Conservation (phyloP, 2,797 vertebrate species). For the Poecilia velifera region DNA sequence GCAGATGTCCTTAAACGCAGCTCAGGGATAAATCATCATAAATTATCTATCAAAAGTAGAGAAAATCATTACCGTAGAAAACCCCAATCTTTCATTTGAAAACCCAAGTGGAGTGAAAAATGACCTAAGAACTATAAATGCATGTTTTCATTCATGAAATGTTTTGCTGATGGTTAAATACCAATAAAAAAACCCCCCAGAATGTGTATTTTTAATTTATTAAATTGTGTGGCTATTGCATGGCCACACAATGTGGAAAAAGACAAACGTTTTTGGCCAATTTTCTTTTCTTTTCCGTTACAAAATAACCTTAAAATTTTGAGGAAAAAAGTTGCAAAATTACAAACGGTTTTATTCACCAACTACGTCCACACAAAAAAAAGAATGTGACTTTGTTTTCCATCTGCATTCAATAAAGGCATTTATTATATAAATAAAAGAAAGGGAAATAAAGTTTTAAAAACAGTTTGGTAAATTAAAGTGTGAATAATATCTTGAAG, state of each 20-base stretch:
- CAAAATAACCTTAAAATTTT: neutral
- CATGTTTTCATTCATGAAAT: neutral
- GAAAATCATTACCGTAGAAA: neutral
- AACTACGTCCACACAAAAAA: neutral
- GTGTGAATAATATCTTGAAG: neutral
- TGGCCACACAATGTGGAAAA: no score
- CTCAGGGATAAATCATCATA: constrained; percentile 29
- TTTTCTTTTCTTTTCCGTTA: neutral
- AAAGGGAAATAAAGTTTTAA: neutral
- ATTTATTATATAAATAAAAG: neutral
- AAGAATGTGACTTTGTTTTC: neutral
- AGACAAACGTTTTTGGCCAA: neutral
- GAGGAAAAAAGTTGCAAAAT: neutral
- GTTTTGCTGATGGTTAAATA: neutral
- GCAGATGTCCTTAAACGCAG: constrained; percentile 25
- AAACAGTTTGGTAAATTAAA: neutral
- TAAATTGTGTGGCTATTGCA: no score
- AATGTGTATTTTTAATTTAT: neutral
- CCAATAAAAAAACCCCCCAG: neutral
- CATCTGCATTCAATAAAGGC: neutral
- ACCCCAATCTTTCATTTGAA: neutral
- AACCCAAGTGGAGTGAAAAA: neutral
- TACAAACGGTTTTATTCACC: neutral
- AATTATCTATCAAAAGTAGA: neutral
- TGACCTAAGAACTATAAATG: neutral